Conservation (phyloP, 2,113 vertebrate genomes). For the Macquaria ambigua region DNA sequence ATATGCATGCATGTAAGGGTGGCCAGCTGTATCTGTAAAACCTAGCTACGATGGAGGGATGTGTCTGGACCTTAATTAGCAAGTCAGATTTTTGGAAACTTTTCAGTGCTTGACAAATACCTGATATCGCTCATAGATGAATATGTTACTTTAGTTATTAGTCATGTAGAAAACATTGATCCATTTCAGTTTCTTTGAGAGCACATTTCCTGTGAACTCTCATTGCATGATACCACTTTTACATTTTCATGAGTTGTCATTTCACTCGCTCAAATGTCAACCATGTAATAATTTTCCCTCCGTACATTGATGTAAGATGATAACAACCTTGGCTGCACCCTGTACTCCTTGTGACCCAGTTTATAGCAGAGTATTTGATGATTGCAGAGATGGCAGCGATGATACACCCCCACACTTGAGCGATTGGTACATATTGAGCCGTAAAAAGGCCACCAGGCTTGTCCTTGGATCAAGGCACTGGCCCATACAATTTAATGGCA, state of each 20-base stretch:
- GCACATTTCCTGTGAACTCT: background rate
- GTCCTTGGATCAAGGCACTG: conserved; percentile 58
- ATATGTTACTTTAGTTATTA: background rate
- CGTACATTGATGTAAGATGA: conserved; percentile 15
- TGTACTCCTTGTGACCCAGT: conserved; percentile 20
- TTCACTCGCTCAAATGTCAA: conserved; percentile 31
- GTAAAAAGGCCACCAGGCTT: conserved; percentile 49
- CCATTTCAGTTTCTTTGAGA: background rate
- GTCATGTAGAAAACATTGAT: background rate
- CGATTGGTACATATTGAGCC: conserved; percentile 42
- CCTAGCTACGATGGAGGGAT: background rate
- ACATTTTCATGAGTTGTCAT: background rate
- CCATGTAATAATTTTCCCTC: conserved; percentile 16
- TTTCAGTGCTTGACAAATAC: background rate
- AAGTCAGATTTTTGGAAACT: background rate
- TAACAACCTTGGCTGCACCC: conserved; percentile 33
- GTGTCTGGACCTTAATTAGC: conserved; percentile 1
- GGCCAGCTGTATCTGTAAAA: conserved; percentile 26
- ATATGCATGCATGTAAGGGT: background rate
- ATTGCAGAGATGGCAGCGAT: conserved; percentile 39
- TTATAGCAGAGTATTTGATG: conserved; percentile 17
- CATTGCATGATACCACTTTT: background rate
- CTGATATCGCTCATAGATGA: background rate
- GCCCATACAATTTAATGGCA: conserved; percentile 59
- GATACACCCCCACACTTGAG: conserved; percentile 56